Percentiles rank a stretch among this genome's conserved stretches.
These are phyloP conservation scores for Manis pentadactyla DNA, from an alignment of 2,797 vertebrate species.

Conservation along the genomic window DNA sequence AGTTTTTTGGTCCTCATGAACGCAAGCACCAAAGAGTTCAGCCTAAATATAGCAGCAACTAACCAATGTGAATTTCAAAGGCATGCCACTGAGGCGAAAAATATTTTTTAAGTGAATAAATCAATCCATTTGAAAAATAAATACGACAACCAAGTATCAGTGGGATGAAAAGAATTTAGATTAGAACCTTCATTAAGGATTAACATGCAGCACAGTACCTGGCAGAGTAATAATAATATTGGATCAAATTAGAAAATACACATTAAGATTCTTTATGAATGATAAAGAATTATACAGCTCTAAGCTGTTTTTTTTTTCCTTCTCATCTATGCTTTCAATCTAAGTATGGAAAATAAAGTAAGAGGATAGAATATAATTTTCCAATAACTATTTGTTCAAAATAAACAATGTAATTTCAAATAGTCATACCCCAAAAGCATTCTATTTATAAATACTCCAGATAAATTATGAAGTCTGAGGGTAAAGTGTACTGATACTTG, in stretches of 20 bases:
- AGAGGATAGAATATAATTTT: background rate
- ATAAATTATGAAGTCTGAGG: background rate
- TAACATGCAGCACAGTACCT: background rate
- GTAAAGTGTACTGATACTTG: background rate
- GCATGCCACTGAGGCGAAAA: background rate
- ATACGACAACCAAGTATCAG: background rate
- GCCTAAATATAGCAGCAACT: background rate
- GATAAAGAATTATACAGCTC: background rate
- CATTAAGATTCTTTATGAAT: background rate
- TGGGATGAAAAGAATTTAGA: conserved; percentile 1
- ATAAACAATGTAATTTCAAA: background rate
- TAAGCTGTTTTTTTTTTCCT: background rate
- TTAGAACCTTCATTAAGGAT: background rate
- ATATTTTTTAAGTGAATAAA: conserved; percentile 7
- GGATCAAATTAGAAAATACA: background rate
- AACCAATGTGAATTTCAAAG: conserved; percentile 27
- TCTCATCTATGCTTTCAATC: background rate
- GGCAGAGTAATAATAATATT: background rate
- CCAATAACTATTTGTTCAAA: conserved; percentile 11
- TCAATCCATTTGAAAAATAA: conserved; percentile 59
- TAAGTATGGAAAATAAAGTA: conserved; percentile 10
- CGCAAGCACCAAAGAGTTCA: background rate
- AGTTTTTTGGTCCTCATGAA: conserved; percentile 2
- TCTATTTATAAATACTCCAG: background rate
- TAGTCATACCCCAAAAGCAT: background rate